These are phyloP conservation scores for Drosophila ercepeae DNA, from an alignment of 1,140 invertebrate species.

Conservation along the genomic window DNA sequence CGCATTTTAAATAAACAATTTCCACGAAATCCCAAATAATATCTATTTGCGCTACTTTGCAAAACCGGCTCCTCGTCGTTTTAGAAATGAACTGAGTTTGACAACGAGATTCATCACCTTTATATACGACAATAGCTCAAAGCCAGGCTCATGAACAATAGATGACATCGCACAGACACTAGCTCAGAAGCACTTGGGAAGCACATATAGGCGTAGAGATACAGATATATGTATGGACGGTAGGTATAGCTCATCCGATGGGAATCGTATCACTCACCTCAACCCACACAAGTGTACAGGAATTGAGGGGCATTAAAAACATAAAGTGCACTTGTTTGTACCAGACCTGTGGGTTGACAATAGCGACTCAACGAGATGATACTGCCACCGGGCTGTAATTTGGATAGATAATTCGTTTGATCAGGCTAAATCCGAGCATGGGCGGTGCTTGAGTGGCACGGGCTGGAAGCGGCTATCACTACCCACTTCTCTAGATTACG, in stretches of 20 bases:
- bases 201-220: not conserved
- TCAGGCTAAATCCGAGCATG: conserved; percentile 28
- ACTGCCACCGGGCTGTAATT: conserved; percentile 15
- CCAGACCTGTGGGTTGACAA: conserved; percentile 37
- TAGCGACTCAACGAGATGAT: conserved; percentile 52
- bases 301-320: conserved; percentile 46
- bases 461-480: conserved; percentile 35
- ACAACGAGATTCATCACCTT: conserved; percentile 73
- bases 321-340: conserved; percentile 59
- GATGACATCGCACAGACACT: conserved; percentile 26
- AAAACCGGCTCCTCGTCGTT: conserved; percentile 69
- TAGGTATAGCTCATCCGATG: conserved; percentile 12
- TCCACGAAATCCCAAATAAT: conserved; percentile 44
- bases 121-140: conserved; percentile 61
- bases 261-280: conserved; percentile 65
- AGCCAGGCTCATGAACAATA: conserved; percentile 61
- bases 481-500: not conserved
- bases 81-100: conserved; percentile 68
- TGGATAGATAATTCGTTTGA: conserved; percentile 38
- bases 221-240: conserved; percentile 10
- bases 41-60: conserved; percentile 11
- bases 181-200: not conserved
- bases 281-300: conserved; percentile 35
- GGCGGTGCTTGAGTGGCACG: conserved; percentile 42
- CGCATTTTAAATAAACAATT: conserved; percentile 65